A percentile compares a stretch with the other conserved stretches of the same genome.
Conservation (phyloP, 2,113 vertebrate genomes). For the Mohoua ochrocephala region DNA sequence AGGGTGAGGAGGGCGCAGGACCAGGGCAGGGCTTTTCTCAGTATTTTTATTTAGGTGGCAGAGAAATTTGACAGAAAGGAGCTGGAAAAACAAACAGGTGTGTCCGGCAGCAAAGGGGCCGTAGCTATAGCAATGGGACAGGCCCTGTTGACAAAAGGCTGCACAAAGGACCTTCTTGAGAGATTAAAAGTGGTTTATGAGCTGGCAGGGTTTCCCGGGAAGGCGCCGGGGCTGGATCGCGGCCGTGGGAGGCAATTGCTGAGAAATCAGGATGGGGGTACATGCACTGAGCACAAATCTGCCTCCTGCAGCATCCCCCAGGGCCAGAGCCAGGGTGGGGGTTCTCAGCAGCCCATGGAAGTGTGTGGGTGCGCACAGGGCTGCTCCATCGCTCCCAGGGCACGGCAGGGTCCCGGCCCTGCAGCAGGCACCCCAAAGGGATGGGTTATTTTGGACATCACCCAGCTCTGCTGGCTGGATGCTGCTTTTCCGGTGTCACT, state of each 20-base stretch:
- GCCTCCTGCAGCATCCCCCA: not conserved
- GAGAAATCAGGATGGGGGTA: not conserved
- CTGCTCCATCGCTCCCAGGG: not conserved
- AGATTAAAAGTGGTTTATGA: not conserved
- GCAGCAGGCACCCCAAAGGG: not conserved
- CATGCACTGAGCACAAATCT: accelerated
- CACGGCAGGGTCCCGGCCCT: accelerated
- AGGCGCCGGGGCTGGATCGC: not conserved
- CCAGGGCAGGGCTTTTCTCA: not conserved
- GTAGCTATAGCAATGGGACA: slow-evolving; percentile 59
- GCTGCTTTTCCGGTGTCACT: not conserved
- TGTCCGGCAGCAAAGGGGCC: slow-evolving; percentile 1
- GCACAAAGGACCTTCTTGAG: slow-evolving; percentile 29
- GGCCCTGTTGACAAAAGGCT: slow-evolving; percentile 54
- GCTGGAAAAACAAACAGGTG: slow-evolving; percentile 68
- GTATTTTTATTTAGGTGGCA: not conserved
- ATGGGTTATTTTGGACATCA: not conserved
- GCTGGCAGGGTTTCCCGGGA: not conserved
- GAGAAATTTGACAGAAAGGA: slow-evolving; percentile 37
- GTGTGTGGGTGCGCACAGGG: accelerated
- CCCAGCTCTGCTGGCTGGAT: not conserved
- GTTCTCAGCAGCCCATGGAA: not conserved
- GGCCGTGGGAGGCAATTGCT: not conserved
- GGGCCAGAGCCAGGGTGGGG: not conserved
- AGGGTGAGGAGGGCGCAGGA: not conserved